Evolutionary conservation across 1,140 invertebrate species (phyloP).

Genomic region (Laodelphax striatellus): DNA sequence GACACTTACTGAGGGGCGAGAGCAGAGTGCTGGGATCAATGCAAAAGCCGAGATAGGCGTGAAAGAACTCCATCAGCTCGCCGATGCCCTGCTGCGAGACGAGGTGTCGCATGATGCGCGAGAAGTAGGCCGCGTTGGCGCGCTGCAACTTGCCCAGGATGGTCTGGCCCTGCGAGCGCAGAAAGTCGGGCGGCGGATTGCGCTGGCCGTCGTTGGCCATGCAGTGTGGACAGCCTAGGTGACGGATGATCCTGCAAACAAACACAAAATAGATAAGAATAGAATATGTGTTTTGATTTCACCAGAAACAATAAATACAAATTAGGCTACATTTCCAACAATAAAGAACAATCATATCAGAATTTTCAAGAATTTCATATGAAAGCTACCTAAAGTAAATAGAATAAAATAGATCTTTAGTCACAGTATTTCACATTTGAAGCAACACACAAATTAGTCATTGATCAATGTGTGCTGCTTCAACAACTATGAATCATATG

Average conservation of each 20-base stretch:
- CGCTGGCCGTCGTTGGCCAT: conserved; percentile 64
- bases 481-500: too few species aligned
- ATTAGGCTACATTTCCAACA: too few species aligned
- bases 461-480: too few species aligned
- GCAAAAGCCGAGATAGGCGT: conserved; percentile 92
- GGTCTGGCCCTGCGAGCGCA: conserved; percentile 76
- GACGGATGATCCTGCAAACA: conserved; percentile 59
- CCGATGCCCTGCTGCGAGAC: conserved; percentile 61
- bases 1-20: conserved; percentile 67
- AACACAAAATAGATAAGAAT: too few species aligned
- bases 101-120: conserved; percentile 66
- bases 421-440: too few species aligned
- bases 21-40: conserved; percentile 72
- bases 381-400: too few species aligned
- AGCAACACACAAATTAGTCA: too few species aligned
- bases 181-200: conserved; percentile 79
- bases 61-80: conserved; percentile 87
- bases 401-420: too few species aligned
- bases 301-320: too few species aligned
- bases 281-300: too few species aligned
- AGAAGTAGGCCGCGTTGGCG: conserved; percentile 55
- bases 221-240: conserved; percentile 86
- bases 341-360: too few species aligned
- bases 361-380: too few species aligned
- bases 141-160: conserved; percentile 65